Percentiles rank a stretch among this genome's conserved stretches.
phyloP scores from a whole-genome alignment of 1,140 invertebrate genomes.

The Pygmarrhopalites habei region DNA sequence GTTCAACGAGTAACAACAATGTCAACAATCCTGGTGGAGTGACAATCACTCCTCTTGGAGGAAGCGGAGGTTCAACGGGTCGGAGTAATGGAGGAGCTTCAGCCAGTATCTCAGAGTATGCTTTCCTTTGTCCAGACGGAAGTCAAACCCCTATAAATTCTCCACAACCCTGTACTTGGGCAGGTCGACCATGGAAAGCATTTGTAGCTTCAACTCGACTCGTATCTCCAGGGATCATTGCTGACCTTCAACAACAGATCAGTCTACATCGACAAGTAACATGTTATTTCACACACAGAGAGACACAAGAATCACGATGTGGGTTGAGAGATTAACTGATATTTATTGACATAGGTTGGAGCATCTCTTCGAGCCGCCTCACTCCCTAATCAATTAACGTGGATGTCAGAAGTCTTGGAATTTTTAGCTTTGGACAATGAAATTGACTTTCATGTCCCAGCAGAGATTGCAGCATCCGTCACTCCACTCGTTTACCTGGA shows the following conservation, averaged over 20 bases:
- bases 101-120: slow-evolving; percentile 44
- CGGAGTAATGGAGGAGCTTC: not conserved
- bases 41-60: not conserved
- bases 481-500: slow-evolving; percentile 35
- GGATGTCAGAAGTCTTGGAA: slow-evolving; percentile 33
- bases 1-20: not conserved
- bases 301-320: too few species aligned
- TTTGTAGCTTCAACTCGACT: slow-evolving; percentile 32
- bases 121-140: slow-evolving; percentile 63
- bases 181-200: slow-evolving; percentile 37
- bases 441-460: slow-evolving; percentile 33
- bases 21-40: not conserved
- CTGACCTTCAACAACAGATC: slow-evolving; percentile 36
- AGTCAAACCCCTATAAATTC: slow-evolving; percentile 44
- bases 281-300: too few species aligned
- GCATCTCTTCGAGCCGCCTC: not conserved
- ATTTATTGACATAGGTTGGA: slow-evolving; percentile 8
- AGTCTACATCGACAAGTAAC: slow-evolving; percentile 19
- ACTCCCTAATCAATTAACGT: slow-evolving; percentile 15
- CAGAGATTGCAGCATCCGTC: slow-evolving; percentile 27
- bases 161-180: slow-evolving; percentile 39
- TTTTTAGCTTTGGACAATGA: slow-evolving; percentile 21
- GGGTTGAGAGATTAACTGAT: too few species aligned
- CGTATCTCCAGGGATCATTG: slow-evolving; percentile 10
- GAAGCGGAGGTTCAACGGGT: not conserved